Conservation (phyloP, 2,113 vertebrate species). For the Myocastor coypus region DNA sequence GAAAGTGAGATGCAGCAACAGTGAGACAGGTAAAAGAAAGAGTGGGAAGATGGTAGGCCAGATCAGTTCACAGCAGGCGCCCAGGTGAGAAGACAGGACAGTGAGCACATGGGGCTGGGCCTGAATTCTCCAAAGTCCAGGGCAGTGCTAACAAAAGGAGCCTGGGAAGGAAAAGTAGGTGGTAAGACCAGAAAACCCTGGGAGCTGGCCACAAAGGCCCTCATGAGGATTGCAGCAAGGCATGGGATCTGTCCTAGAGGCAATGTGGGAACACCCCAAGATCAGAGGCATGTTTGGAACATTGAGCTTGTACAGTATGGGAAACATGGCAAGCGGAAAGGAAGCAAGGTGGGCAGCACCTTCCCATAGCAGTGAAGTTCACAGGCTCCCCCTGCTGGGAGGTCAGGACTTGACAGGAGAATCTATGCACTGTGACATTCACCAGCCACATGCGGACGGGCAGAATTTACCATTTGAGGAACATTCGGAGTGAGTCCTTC, state of each 20-base stretch:
- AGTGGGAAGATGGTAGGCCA: not conserved
- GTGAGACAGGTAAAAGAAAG: not conserved
- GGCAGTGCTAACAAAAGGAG: not conserved
- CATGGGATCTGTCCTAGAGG: not conserved
- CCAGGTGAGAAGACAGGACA: not conserved
- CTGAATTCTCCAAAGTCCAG: not conserved
- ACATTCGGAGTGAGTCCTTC: conserved; percentile 96
- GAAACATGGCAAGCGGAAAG: not conserved
- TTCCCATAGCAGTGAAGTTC: not conserved
- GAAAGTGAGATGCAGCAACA: not conserved
- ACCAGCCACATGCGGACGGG: too few relatives aligned
- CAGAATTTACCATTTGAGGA: conserved; percentile 92
- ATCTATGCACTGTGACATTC: not conserved
- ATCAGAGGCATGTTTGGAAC: not conserved
- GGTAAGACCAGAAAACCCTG: not conserved
- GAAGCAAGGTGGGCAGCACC: not conserved
- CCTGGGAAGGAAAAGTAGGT: not conserved
- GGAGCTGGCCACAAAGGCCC: not conserved
- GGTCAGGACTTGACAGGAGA: not conserved
- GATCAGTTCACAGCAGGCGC: not conserved
- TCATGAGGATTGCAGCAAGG: not conserved
- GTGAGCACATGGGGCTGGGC: not conserved
- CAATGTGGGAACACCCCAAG: not conserved
- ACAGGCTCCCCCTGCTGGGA: not conserved
- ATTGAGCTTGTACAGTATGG: not conserved